Evolutionary conservation across 2,113 vertebrate genomes (phyloP).

Genomic region (Carassius carassius): DNA sequence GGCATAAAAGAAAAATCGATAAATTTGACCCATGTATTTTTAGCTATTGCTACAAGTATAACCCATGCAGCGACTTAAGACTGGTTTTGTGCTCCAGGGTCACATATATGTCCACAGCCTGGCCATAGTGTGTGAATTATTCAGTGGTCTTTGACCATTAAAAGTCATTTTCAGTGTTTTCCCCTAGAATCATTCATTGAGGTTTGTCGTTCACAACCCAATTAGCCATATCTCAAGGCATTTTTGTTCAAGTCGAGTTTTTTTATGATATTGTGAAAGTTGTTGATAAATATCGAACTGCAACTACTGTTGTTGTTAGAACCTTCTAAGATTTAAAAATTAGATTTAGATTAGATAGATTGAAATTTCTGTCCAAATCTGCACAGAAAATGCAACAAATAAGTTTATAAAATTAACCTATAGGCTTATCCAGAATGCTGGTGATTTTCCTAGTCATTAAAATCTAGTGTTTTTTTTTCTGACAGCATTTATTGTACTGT

Average conservation of each 20-base stretch:
- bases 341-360: neutral
- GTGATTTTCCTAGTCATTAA: neutral
- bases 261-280: too few relatives aligned
- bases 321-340: neutral
- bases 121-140: neutral
- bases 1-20: too few relatives aligned
- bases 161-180: neutral
- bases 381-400: neutral
- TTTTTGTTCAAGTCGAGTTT: too few relatives aligned
- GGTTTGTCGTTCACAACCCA: neutral
- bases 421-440: neutral
- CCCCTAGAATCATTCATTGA: neutral
- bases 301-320: neutral
- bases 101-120: neutral
- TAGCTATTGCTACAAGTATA: too few relatives aligned
- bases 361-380: neutral
- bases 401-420: neutral
- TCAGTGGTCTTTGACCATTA: neutral
- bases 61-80: too few relatives aligned
- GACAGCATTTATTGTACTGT: too few relatives aligned
- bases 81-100: too few relatives aligned
- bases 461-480: neutral
- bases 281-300: neutral
- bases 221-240: neutral
- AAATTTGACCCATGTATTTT: too few relatives aligned